These are phyloP conservation scores for Achatina immaculata DNA, from an alignment of 1,140 invertebrate genomes.

Conservation along the genomic window DNA sequence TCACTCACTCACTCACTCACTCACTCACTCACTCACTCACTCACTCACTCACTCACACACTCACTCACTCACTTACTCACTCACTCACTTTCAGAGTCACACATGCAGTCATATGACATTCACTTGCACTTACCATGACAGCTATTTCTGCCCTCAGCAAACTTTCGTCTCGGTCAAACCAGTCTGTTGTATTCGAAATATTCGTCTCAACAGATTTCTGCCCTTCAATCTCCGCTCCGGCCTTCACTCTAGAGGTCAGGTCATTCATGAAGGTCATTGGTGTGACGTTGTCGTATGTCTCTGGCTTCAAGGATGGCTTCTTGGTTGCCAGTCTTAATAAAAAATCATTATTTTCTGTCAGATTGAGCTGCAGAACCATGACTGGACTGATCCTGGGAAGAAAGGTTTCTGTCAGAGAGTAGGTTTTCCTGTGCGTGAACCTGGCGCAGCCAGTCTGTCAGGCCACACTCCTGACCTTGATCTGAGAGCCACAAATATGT, in stretches of 20 bases:
- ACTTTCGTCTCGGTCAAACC: constrained; percentile 46
- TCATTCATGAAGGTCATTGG: neutral
- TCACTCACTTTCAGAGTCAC: too few relatives aligned
- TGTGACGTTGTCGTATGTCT: neutral
- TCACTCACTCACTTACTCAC: neutral
- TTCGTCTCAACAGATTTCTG: neutral
- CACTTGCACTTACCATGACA: constrained; percentile 34
- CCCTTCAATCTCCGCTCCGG: neutral
- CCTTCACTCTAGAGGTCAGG: neutral
- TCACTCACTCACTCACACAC: neutral
- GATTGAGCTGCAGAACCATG: neutral
- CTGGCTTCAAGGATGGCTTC: neutral
- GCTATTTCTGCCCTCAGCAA: constrained; percentile 57
- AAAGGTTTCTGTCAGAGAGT: too few relatives aligned
- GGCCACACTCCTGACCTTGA: too few relatives aligned
- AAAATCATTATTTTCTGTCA: neutral
- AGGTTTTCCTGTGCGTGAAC: too few relatives aligned
- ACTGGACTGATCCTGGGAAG: too few relatives aligned
- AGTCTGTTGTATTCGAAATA: neutral
- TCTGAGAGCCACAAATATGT: too few relatives aligned
- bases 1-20: neutral
- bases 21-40: neutral
- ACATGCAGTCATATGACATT: neutral
- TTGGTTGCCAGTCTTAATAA: neutral
- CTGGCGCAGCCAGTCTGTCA: too few relatives aligned